Base-by-base conservation (phyloP, 2,113 vertebrate species). In the Corythornis madagascariensis region DNA sequence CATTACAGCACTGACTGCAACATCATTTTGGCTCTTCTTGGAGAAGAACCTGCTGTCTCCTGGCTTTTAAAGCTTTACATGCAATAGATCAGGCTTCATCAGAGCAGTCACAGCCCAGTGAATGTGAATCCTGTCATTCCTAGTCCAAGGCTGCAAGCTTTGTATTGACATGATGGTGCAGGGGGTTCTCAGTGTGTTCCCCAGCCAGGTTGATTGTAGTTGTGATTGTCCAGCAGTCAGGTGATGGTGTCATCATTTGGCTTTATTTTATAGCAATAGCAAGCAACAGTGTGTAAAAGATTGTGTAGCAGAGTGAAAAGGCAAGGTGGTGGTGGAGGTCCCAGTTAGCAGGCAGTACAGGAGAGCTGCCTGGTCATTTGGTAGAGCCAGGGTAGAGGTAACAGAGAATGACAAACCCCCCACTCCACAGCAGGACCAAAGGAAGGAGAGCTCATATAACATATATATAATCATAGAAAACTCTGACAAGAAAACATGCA, bases 111-210 rank as follows among this genome's bases (percentile, higher is more conserved):
- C 21, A 59, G 13, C 6, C 15, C 13, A 29, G 16, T 10, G 12
- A 70, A 64, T 14, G n/a, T 7, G 16, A 59, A 29, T 75, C 80
- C 35, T 64, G 38, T 35, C 38, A 11, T 79, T 90, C 42, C 28
- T 67, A 59, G 55, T 57, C 13, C 22, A 76, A 71, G 33, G 10
- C 38, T 70, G 29, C 29, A 60, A 52, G 38, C 7, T 53, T 57
- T n/a, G 5, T 38, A 4, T 65, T 4, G 2, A 47, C 4, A 3
- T 0, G 3, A 10, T 33, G 25, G 21, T 52, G 31, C 31, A 45
- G 66, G 17, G 17, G 13, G 13, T 42, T 40, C 24, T 25, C 12
- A 50, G 42, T n/a, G 19, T 7, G 70, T 71, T 70, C 40, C 9
- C 11, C 29, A 71, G 25, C 16, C 45, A 33, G 53, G 26, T 7